phyloP scores from a whole-genome alignment of 2,888 invertebrate species.

The Parascotia fuliginaria region DNA sequence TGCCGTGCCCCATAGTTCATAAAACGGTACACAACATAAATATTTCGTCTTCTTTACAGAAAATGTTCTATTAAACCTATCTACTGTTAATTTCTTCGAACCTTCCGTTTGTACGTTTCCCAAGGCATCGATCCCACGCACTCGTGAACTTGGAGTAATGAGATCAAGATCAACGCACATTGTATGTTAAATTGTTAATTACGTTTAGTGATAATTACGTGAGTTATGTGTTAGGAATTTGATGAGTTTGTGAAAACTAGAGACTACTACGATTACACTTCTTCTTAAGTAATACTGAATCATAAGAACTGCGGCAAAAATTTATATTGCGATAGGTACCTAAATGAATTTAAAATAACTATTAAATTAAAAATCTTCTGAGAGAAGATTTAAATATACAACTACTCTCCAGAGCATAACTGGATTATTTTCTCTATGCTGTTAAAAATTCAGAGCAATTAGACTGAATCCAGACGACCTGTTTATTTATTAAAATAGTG shows the following conservation, averaged over 20 bases:
- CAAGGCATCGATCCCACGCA: conserved; percentile 41
- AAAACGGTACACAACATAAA: background rate
- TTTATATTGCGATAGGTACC: no score
- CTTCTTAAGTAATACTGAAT: no score
- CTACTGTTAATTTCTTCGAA: conserved; percentile 25
- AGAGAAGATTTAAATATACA: background rate
- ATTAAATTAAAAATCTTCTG: background rate
- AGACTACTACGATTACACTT: no score
- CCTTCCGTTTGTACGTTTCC: conserved; percentile 25
- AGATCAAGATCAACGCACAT: conserved; percentile 28
- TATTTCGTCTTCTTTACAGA: background rate
- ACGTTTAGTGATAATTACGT: conserved; percentile 15
- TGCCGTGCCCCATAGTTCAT: no score
- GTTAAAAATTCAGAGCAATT: conserved; percentile 39
- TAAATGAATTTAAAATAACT: background rate
- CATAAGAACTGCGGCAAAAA: no score
- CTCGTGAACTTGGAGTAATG: conserved; percentile 39
- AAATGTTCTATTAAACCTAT: conserved; percentile 17
- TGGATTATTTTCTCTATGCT: conserved; percentile 14
- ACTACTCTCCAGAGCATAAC: background rate
- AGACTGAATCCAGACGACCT: conserved; percentile 31
- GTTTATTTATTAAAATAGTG: conserved; percentile 36
- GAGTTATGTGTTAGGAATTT: conserved; percentile 12
- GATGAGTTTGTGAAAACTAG: no score
- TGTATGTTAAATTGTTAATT: conserved; percentile 39